phyloP scores from a whole-genome alignment of 2,888 invertebrate species.

The Brenthis hecate region DNA sequence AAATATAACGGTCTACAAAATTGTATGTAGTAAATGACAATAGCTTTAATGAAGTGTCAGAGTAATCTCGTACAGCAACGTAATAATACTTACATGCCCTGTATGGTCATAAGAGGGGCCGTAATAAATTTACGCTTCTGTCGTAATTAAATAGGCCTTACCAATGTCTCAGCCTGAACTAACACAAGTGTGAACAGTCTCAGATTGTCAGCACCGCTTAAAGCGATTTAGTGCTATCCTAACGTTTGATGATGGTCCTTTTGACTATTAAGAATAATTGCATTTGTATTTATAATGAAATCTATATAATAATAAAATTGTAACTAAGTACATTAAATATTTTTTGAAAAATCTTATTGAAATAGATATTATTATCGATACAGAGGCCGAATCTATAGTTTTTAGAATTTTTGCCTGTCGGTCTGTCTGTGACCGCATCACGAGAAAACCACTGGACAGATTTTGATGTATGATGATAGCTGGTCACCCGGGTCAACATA shows the following conservation, averaged over 20 bases:
- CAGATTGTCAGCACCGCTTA: conserved; percentile 11
- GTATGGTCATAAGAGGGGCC: conserved; percentile 18
- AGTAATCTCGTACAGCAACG: conserved; percentile 34
- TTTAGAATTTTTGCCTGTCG: too few species aligned
- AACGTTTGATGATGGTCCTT: background rate
- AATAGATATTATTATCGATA: too few species aligned
- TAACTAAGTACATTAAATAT: too few species aligned
- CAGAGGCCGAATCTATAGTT: too few species aligned
- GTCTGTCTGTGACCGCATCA: too few species aligned
- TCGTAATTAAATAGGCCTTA: conserved; percentile 32
- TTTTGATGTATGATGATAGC: too few species aligned
- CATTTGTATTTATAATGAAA: too few species aligned
- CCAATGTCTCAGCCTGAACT: conserved; percentile 11
- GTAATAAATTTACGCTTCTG: conserved; percentile 29
- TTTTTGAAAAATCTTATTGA: too few species aligned
- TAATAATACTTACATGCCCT: conserved; percentile 32
- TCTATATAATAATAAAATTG: too few species aligned
- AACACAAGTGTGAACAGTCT: conserved; percentile 11
- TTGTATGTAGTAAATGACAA: conserved; percentile 18
- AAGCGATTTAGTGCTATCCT: conserved; percentile 7
- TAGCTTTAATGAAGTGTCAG: conserved; percentile 24
- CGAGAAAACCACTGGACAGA: too few species aligned
- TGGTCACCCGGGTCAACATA: too few species aligned
- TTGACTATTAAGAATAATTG: background rate
- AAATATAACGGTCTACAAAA: conserved; percentile 9